Conservation (phyloP, 2,113 vertebrate genomes). For the Rhagologus leucostigma region DNA sequence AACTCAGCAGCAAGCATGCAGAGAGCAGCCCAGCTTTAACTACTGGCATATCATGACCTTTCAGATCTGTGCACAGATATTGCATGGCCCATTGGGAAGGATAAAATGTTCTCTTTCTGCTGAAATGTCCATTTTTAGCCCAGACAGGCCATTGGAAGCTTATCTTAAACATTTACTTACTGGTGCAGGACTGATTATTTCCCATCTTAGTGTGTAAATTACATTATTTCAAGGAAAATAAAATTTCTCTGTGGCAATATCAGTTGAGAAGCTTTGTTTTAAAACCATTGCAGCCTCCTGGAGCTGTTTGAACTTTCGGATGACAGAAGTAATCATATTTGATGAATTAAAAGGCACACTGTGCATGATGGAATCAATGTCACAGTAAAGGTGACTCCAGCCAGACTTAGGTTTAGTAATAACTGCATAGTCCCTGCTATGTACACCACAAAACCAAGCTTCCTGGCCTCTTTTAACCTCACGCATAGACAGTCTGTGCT, state of each 20-base stretch:
- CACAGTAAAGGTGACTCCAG: neutral
- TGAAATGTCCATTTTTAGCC: neutral
- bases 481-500: neutral
- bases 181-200: neutral
- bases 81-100: neutral
- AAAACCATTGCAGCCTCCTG: neutral
- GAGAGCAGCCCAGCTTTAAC: neutral
- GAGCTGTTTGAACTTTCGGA: neutral
- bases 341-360: neutral
- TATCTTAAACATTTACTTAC: neutral
- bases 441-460: neutral
- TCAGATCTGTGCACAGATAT: neutral
- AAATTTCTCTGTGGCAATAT: neutral
- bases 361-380: neutral
- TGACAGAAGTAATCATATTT: neutral
- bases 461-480: neutral
- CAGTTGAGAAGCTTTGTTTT: neutral
- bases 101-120: neutral
- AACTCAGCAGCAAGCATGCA: neutral
- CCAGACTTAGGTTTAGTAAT: neutral
- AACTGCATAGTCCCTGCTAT: neutral
- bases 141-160: neutral
- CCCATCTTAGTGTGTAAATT: neutral
- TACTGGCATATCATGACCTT: neutral
- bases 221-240: neutral